Base-by-base conservation (phyloP, 2,797 vertebrate genomes). In the Melanogrammus aeglefinus region DNA sequence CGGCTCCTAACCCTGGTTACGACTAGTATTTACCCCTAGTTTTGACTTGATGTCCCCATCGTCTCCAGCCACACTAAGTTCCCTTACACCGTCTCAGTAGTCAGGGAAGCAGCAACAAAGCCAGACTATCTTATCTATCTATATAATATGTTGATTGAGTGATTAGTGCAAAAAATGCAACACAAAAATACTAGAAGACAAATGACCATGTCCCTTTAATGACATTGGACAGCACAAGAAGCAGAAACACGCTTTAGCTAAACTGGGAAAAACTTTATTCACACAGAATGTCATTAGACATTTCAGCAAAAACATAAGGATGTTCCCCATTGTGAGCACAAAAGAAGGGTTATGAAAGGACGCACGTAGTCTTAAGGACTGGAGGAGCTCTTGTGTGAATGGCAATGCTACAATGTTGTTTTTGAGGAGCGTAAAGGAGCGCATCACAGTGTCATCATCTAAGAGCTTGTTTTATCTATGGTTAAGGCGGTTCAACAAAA, bases 121-220 rank as follows among this genome's bases (percentile, higher is more conserved):
- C 72, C 71, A 82, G 81, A 77, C 86, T 93, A 88, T 94, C n/a
- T n/a, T 7, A 36, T 7, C 6, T 33, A 33, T 33, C 86, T 81
- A 90, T 91, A 87, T 86, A 80, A 86, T 90, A 88, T 89, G 89
- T 88, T 86, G 41, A 44, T 14, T 93, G 92, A 94, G 87, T 93
- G 93, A 94, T 92, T 92, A 92, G 63, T 4, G 79, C 82, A 90
- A 93, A 86, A 51, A 21, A 63, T 8, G 7, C 57, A 63, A 27
- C 10, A 16, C 57, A 69, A 27, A 27, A 69, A 31, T 80, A 88
- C 91, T 70, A 90, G n/a, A 86, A 89, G 89, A 92, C 91, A 90
- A 88, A 93, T 92, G 91, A 88, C 83, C 84, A 51, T 44, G 81
- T 85, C 85, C 83, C 72, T 90, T 87, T 86, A 86, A 88, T 89